Conservation (phyloP, 2,888 invertebrate genomes). For the Diaperis boleti region DNA sequence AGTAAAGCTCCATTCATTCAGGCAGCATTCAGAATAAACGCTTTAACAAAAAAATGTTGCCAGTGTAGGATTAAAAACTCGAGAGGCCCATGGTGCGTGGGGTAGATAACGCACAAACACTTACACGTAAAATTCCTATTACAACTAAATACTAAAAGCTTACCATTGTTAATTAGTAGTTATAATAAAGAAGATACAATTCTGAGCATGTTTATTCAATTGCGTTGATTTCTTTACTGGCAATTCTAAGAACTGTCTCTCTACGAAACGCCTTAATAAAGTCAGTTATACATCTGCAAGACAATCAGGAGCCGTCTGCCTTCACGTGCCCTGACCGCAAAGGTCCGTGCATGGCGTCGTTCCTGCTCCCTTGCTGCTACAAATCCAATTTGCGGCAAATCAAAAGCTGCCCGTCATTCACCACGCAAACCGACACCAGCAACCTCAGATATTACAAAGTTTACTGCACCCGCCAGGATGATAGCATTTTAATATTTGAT, state of each 20-base stretch:
- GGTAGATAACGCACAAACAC: no score
- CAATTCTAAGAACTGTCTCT: no score
- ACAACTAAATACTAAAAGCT: no score
- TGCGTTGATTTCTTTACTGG: no score
- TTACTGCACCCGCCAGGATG: constrained; percentile 45
- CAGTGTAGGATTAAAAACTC: no score
- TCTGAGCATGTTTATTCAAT: no score
- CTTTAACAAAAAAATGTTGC: constrained; percentile 30
- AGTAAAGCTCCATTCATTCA: constrained; percentile 44
- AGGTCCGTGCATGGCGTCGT: constrained; percentile 44
- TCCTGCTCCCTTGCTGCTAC: constrained; percentile 48
- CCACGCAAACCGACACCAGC: constrained; percentile 55
- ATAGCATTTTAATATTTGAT: constrained; percentile 54
- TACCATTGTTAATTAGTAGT: no score
- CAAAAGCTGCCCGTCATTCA: constrained; percentile 61
- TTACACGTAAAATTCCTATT: no score
- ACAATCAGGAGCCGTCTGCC: constrained; percentile 48
- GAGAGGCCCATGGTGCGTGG: no score
- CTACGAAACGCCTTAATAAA: constrained; percentile 51
- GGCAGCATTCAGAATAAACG: constrained; percentile 38
- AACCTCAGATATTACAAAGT: constrained; percentile 50
- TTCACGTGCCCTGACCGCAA: constrained; percentile 54
- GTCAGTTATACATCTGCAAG: constrained; percentile 49
- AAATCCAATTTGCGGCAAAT: constrained; percentile 61
- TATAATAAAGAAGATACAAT: no score